Evolutionary conservation across 1,140 invertebrate genomes (phyloP).

Genomic region (Sycophila sp.): DNA sequence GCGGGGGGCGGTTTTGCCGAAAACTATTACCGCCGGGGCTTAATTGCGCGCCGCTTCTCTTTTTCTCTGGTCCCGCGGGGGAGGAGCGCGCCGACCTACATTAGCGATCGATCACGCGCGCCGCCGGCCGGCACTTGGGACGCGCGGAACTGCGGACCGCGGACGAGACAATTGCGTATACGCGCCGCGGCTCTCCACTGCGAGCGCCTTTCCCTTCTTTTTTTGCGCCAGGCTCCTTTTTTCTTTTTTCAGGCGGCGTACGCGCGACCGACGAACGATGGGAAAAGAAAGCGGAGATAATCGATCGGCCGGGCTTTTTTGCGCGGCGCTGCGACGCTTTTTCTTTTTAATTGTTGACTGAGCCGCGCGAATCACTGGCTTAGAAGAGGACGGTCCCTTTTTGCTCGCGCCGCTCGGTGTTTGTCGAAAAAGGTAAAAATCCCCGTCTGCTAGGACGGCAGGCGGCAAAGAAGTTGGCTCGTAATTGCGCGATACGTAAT

Average conservation of each 20-base stretch:
- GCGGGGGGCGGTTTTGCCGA: conserved; percentile 20
- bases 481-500: no score
- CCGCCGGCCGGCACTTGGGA: neutral
- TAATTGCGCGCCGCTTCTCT: neutral
- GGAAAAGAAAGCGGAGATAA: conserved; percentile 18
- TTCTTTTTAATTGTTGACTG: neutral
- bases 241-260: no score
- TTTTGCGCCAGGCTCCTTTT: no score
- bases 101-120: neutral
- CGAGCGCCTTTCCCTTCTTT: no score
- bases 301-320: conserved; percentile 10
- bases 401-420: no score
- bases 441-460: no score
- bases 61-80: neutral
- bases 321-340: neutral
- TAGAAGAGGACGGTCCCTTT: neutral
- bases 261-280: conserved; percentile 5
- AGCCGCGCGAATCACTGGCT: neutral
- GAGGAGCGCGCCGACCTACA: neutral
- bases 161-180: no score
- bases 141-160: no score
- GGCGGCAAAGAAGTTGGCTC: no score
- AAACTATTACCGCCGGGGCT: conserved; percentile 18
- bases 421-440: no score
- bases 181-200: no score